phyloP scores from a whole-genome alignment of 2,113 vertebrate species.

The Clarias macrocephalus region DNA sequence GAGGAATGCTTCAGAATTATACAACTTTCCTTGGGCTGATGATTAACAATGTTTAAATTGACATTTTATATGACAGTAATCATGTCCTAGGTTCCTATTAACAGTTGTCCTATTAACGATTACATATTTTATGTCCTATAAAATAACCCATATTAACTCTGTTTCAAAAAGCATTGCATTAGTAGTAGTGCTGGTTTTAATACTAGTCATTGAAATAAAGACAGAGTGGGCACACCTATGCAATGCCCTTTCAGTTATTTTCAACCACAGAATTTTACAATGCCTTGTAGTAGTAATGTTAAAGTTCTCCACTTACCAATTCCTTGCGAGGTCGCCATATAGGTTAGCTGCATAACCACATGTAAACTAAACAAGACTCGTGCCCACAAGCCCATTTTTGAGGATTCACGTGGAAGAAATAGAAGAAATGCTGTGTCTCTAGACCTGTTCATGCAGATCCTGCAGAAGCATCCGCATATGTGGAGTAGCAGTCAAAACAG shows the following conservation, averaged over 20 bases:
- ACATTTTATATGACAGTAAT: neutral
- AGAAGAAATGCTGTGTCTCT: neutral
- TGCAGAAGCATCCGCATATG: constrained; percentile 4
- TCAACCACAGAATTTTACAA: neutral
- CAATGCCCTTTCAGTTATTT: neutral
- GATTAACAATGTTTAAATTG: neutral
- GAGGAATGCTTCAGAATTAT: neutral
- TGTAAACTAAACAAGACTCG: constrained; percentile 69
- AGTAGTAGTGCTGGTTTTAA: neutral
- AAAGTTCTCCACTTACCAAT: constrained; percentile 76
- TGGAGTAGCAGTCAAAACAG: constrained; percentile 38
- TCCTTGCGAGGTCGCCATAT: constrained; percentile 70
- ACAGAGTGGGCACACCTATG: neutral
- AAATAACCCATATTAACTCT: neutral
- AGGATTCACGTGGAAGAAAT: constrained; percentile 30
- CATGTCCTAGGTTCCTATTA: neutral
- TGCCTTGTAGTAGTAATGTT: neutral
- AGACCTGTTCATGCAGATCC: constrained; percentile 24
- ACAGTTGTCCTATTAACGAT: neutral
- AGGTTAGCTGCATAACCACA: constrained; percentile 73
- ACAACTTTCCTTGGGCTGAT: neutral
- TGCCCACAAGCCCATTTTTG: constrained; percentile 64
- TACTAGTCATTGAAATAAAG: neutral
- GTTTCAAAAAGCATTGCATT: neutral
- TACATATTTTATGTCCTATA: neutral